Base-by-base conservation (phyloP, 2,797 vertebrate genomes). In the Eulemur mongoz region DNA sequence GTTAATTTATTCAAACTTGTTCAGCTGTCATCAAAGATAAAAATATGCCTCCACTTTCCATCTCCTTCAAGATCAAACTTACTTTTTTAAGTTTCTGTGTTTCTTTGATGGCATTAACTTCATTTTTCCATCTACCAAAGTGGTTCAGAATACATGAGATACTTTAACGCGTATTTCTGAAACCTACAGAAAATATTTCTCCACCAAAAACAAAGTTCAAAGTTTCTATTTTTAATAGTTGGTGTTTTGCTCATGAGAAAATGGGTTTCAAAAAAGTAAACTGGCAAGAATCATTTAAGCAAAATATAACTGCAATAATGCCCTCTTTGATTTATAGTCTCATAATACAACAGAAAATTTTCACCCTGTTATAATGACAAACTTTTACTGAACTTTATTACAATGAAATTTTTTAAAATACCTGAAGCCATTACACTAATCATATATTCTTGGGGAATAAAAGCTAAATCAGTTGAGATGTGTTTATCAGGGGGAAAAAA, bases 361-460 rank as follows among this genome's bases (percentile, higher is more conserved):
- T 84, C 23, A 87, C 83, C 45, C 50, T 69, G n/a, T 69, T 45
- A 30, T n/a, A 89, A 73, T 85, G 63, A 79, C 30, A 83, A 67
- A 35, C 45, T 88, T 70, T 59, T 83, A 72, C 40, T 84, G 35
- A 69, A 91, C 89, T 73, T 69, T 45, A 82, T 67, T 78, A 83
- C 10, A 85, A 50, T 87, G 69, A 59, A 86, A 72, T 91, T 67
- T 93, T 80, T 95, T 93, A 48, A 89, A 85, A 95, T 67, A 92
- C 5, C 30, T 78, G 70, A 97, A 79, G 17, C 54, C 22, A 40
- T 91, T 91, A 76, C 15, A 54, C 27, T 32, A 35, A 22, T 98
- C 98, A 97, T 23, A 70, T 96, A 98, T 98, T 94, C 84, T 96
- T 87, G 84, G 90, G 93, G 89, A 96, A 97, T 93, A 98, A 97